Evolutionary conservation across 2,888 invertebrate genomes (phyloP).

Genomic region (Empis livida): DNA sequence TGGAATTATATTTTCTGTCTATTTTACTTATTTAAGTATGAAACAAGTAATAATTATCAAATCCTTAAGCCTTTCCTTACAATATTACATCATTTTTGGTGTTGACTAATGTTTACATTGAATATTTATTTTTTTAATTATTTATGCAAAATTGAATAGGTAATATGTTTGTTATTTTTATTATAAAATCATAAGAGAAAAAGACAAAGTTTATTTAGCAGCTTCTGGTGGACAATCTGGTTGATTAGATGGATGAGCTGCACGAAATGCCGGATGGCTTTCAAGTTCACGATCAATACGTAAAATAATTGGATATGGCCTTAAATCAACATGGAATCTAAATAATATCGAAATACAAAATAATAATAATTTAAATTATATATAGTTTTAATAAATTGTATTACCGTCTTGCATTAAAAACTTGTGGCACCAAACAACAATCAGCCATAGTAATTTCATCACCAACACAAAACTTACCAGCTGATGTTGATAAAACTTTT

Average conservation of each 20-base stretch:
- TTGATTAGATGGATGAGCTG: slow-evolving; percentile 82
- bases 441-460: slow-evolving; percentile 91
- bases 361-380: neutral
- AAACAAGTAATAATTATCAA: too few relatives aligned
- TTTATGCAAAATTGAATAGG: too few relatives aligned
- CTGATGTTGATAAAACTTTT: slow-evolving; percentile 65
- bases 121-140: too few relatives aligned
- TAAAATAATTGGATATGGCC: slow-evolving; percentile 77
- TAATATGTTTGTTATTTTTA: too few relatives aligned
- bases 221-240: slow-evolving; percentile 90
- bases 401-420: slow-evolving; percentile 83
- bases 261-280: slow-evolving; percentile 80
- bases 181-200: too few relatives aligned
- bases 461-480: slow-evolving; percentile 87
- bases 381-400: slow-evolving; percentile 10
- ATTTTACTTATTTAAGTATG: too few relatives aligned
- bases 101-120: too few relatives aligned
- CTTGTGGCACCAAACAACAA: slow-evolving; percentile 89
- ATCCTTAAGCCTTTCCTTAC: too few relatives aligned
- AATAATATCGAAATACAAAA: slow-evolving; percentile 12
- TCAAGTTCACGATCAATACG: slow-evolving; percentile 77
- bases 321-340: slow-evolving; percentile 85
- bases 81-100: too few relatives aligned
- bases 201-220: slow-evolving; percentile 49
- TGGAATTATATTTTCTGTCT: too few relatives aligned